Evolutionary conservation across 2,113 vertebrate genomes (phyloP).

Genomic region (Mormoops blainvillei): DNA sequence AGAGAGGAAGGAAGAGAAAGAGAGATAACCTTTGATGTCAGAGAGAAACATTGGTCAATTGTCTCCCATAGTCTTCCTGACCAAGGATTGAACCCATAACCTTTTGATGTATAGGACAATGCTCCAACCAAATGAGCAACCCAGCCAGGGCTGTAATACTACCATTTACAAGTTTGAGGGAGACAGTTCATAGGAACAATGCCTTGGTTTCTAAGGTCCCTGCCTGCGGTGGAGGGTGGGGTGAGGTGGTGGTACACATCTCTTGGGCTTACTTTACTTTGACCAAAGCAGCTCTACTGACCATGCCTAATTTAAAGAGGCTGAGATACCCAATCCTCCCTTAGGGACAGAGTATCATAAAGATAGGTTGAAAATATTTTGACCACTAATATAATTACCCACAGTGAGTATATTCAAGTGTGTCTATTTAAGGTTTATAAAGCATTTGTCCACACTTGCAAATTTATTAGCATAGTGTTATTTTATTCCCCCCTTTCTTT

Average conservation of each 20-base stretch:
- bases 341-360: not conserved
- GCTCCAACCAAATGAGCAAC: too few species aligned
- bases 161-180: not conserved
- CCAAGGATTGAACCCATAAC: too few species aligned
- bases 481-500: not conserved
- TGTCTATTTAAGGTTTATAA: not conserved
- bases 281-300: not conserved
- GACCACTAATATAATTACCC: not conserved
- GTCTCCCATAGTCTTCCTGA: too few species aligned
- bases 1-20: too few species aligned
- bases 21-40: too few species aligned
- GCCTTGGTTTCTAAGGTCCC: not conserved
- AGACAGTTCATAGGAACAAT: not conserved
- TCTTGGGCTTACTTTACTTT: not conserved
- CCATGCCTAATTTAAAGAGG: not conserved
- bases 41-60: too few species aligned
- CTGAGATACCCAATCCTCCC: not conserved
- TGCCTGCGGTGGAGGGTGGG: not conserved
- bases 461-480: not conserved
- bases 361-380: not conserved
- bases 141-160: too few species aligned
- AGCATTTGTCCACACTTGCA: not conserved
- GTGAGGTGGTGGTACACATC: not conserved
- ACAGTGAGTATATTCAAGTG: not conserved
- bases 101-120: too few species aligned